Base-by-base conservation (phyloP, 2,113 vertebrate species). In the Nothocercus julius region DNA sequence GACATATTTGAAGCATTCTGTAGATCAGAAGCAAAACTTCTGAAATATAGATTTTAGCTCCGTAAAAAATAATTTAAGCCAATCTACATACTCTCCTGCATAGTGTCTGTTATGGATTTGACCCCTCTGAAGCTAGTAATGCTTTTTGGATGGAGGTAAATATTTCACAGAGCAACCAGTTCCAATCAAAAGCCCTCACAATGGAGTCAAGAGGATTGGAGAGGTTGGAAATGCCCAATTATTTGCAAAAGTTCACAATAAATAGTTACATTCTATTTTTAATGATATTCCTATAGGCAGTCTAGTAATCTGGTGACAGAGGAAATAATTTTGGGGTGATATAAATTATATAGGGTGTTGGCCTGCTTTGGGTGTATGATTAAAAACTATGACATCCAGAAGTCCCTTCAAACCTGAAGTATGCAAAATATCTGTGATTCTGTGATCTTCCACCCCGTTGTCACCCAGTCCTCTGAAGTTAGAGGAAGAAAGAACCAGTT, bases 341-440 rank as follows among this genome's bases (percentile, higher is more conserved):
- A 13, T 8, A 53, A 45, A 3, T 45, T 51, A 7, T 47, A 18
- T 7, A 30, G 5, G 9, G 7, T 34, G 83, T 86, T 40, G 5
- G 8, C 7, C 6, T 66, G 2, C 47, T 90, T 90, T 62, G 7
- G 25, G 3, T 19, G 2, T 0, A 25, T 45, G 3, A 1, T n/a
- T 86, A 11, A 7, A 82, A 70, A 70, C 25, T 49, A 87, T 76
- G 9, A n/a, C 11, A 66, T 30, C 2, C 5, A 18, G 42, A 64
- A 53, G 28, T 79, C 6, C 15, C 9, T 53, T 85, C 14, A 76
- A 68, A 70, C 9, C 7, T 84, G 21, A 83, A 51, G 8, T 13
- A 38, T 34, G 92, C 45, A 82, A 54, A n/a, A 66, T 77, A 70
- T 90, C 87, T 92, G 63, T 68, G 32, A 75, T 36, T 91, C 56